Percentiles rank a stretch among this genome's conserved stretches.
phyloP scores from a whole-genome alignment of 2,888 invertebrate genomes.

The Eupithecia insigniata region DNA sequence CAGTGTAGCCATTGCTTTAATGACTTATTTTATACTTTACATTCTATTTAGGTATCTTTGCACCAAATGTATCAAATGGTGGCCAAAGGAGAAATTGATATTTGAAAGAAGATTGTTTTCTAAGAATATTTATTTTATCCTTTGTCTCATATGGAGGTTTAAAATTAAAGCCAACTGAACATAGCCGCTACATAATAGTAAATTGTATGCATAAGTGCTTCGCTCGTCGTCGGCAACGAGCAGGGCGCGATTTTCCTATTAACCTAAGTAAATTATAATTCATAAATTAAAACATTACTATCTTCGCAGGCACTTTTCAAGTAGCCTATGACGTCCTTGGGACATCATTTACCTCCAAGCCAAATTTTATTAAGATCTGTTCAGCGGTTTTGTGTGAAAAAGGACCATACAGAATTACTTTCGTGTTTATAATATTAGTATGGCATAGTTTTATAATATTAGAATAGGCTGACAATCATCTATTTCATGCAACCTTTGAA shows the following conservation, averaged over 20 bases:
- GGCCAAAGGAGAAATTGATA: conserved; percentile 68
- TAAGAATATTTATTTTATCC: conserved; percentile 66
- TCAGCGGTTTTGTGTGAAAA: neutral
- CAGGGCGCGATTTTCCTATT: neutral
- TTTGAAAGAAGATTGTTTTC: conserved; percentile 71
- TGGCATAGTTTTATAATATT: too few species aligned
- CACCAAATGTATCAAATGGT: conserved; percentile 75
- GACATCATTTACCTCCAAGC: neutral
- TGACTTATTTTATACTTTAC: conserved; percentile 68
- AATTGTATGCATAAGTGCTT: neutral
- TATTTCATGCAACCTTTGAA: neutral
- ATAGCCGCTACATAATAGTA: neutral
- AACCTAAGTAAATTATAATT: neutral
- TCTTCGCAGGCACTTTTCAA: neutral
- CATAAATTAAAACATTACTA: neutral
- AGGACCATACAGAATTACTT: too few species aligned
- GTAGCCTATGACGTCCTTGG: neutral
- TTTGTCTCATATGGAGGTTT: conserved; percentile 73
- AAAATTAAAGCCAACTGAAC: conserved; percentile 73
- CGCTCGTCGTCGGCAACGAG: neutral
- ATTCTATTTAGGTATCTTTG: conserved; percentile 72
- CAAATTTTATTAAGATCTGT: neutral
- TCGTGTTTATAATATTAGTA: too few species aligned
- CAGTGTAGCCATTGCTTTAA: conserved; percentile 59
- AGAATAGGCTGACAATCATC: neutral